Base-by-base conservation (phyloP, 2,888 invertebrate genomes). In the Drosophila niveifrons region DNA sequence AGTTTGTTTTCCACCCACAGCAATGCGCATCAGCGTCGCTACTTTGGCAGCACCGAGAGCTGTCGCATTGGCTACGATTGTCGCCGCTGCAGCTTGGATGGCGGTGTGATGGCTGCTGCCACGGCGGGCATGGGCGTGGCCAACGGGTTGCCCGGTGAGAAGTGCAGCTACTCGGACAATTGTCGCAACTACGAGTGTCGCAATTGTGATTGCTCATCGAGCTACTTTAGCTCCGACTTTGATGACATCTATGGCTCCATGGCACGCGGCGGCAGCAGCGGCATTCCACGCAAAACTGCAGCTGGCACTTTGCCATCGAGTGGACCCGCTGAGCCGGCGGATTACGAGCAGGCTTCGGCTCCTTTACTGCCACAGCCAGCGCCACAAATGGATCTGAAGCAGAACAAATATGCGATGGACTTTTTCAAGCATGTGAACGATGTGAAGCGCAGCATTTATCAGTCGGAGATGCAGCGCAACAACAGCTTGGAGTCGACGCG, bases 401-500 rank as follows among this genome's bases (percentile, higher is more conserved):
- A 92, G 59, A 92, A 92, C 52, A 92, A 92, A 65, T 93, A 93
- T 57, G 92, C 92, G 1, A 92, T 92, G 77, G 92, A 93, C 62
- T 93, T 93, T 63, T 92, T 93, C 39, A 93, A 92, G 71, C 92
- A 93, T 70, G 92, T 93, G 0, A 92, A 91, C 65, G 92, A 93
- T 78, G 92, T 93, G 0, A 92, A 92, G 62, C 90, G 91, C 13
- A 92, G 92, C 65, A 91, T 92, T 36, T 92, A 92, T 66, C 92
- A 92, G 43, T 91, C 92, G 0, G 92, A 92, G 65, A 82, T 91
- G 87, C 91, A 92, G 66, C 82, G 91, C 31, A 90, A 90, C 64
- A 78, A 83, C 59, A 88, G 88, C 31, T 3, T 80, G 63, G 79
- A 83, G 55, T 71, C 75, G 3, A 68, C 75, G 6, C 66, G 88